phyloP scores from a whole-genome alignment of 2,113 vertebrate genomes.

The Zosterops hypoxanthus region DNA sequence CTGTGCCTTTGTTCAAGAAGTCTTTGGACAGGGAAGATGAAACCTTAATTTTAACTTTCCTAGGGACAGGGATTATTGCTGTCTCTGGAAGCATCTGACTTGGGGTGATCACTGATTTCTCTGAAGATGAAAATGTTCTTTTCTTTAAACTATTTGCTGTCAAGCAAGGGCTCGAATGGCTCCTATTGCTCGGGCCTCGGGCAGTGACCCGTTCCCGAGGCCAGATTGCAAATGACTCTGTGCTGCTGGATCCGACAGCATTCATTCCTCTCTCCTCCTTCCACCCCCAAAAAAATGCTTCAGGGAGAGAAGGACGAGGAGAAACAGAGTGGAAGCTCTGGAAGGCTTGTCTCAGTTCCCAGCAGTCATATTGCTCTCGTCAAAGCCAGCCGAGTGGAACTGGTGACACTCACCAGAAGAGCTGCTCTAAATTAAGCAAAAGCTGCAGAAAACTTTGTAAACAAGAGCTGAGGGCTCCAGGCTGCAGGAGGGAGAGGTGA shows the following conservation, averaged over 20 bases:
- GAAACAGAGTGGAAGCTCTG: neutral
- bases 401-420: conserved; percentile 15
- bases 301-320: neutral
- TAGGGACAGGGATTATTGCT: neutral
- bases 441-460: neutral
- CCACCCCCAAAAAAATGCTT: neutral
- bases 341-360: conserved; percentile 16
- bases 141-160: conserved; percentile 26
- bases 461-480: neutral
- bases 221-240: neutral
- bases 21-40: neutral
- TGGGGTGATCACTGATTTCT: neutral
- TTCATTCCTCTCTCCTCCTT: neutral
- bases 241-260: neutral
- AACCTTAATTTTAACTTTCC: neutral
- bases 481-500: neutral
- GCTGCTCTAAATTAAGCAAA: conserved; percentile 36
- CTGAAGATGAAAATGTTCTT: neutral
- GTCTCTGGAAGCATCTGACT: neutral
- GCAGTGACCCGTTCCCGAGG: neutral
- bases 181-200: neutral
- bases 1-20: neutral
- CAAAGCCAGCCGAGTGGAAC: conserved; percentile 53
- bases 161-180: neutral
- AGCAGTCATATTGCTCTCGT: conserved; percentile 8